Evolutionary conservation across 1,140 invertebrate genomes (phyloP), one percentile per base, ranked within the genome.

Genomic region (Brevipalpus yothersi): DNA sequence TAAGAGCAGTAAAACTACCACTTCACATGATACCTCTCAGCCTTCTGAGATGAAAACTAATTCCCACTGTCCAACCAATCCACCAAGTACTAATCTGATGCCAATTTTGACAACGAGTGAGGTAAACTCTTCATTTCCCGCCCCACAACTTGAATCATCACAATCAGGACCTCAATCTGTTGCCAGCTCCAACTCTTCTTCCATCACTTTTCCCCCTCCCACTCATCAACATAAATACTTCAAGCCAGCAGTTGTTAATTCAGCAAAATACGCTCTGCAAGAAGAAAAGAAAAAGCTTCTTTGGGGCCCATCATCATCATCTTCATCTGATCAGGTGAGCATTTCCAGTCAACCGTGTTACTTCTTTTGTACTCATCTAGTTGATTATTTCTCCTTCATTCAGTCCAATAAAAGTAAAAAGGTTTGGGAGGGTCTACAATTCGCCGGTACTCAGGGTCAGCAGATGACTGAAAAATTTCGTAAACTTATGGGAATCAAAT

Each of bases 401-500:
- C n/a, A 51, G n/a, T 51, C 49, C 12, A 51, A 51, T n/a, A 17
- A 45, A 10, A 53, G 41, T 11, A 9, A 21, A 17, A 63, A 58
- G 19, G 58, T 84, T 53, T 90, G 86, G 85, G 78, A 83, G 63
- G 80, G 82, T 40, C 81, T 85, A 0, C 82, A 81, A 39, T 90
- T 93, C 70, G 80, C 83, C 0, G 80, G 87, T 67, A 88, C 92
- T 72, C 77, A 81, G 41, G 89, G 92, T 72, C 87, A 86, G 47
- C 82, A 86, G 73, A 82, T 89, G 60, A 82, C 84, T 0, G 86
- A 82, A n/a, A 95, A 95, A 73, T 95, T 94, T 71, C 85, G 90
- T 71, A 77, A 90, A 63, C 73, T 95, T 11, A 94, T 95, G 90
- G 91, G 91, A 47, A 92, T 94, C 53, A 90, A 84, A 70, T 13